Conservation (phyloP, 2,888 invertebrate genomes). For the Leptopilina drosophilae region DNA sequence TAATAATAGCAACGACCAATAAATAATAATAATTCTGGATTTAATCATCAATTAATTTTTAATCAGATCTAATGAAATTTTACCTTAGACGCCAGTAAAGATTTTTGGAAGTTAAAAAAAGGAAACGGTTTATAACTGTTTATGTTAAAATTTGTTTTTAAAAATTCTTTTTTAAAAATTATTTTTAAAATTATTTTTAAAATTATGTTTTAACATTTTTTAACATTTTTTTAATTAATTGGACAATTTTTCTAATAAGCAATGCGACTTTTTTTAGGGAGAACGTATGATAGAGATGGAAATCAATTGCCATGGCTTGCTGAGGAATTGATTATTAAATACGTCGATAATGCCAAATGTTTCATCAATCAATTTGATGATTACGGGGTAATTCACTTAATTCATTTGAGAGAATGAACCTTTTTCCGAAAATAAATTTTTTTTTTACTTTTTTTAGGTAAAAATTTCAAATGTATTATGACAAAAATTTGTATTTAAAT, state of each 20-base stretch:
- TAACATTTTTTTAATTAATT: slow-evolving; percentile 2
- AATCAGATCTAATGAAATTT: no score
- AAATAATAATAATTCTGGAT: no score
- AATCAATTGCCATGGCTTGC: slow-evolving; percentile 86
- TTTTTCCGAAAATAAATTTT: neutral
- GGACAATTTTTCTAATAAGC: no score
- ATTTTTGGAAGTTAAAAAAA: no score
- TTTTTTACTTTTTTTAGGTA: neutral
- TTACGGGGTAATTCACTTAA: slow-evolving; percentile 68
- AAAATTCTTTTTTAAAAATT: neutral
- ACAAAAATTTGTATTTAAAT: no score
- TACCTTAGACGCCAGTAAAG: no score
- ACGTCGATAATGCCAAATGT: slow-evolving; percentile 82
- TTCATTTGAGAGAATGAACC: neutral
- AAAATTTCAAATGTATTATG: no score
- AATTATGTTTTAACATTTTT: neutral
- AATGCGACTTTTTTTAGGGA: slow-evolving; percentile 78
- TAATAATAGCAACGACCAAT: no score
- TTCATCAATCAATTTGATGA: slow-evolving; percentile 83
- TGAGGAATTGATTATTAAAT: slow-evolving; percentile 81
- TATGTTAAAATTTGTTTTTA: neutral
- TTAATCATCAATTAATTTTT: no score
- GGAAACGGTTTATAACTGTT: no score
- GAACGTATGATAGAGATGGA: slow-evolving; percentile 88
- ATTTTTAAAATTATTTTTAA: neutral